Evolutionary conservation across 2,888 invertebrate genomes (phyloP), one percentile per base, ranked within the genome.

Genomic region (Ochropleura plecta): DNA sequence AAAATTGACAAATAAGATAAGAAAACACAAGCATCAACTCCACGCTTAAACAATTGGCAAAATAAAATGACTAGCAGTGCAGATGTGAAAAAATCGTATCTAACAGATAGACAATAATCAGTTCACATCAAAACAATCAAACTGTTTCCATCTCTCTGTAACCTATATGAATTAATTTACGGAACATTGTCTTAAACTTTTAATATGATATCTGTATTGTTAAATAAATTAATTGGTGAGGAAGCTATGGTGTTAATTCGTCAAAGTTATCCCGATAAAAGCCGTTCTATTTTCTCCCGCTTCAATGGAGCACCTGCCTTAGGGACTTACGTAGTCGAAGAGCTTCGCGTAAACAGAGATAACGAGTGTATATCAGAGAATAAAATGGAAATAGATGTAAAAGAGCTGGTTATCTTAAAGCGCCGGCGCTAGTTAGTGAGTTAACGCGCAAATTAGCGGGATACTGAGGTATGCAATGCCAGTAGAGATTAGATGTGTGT

Each of bases 361-460:
- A 71, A 82, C 70, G 49, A 65, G 60, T 62, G 62, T 77, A 81
- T 77, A 76, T 82, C 86, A 77, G 78, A 59, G 60, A 81, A 64
- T 76, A 62, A 76, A 71, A 82, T 82, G 85, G 78, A 82, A 82
- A 85, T 82, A 69, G 60, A 82, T 82, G 81, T 71, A 76, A 82
- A 85, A 82, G 78, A 85, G 82, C 55, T 48, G 57, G 55, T 82
- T 82, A 82, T 82, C 83, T 85, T 40, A 30, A 59, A 55, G 42
- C 67, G 18, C 48, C 65, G 30, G 70, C 59, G 62, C 55, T 76
- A 76, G 65, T 82, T 63, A 51, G 63, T 53, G 57, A 74, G 48
- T 70, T 70, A 68, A 77, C 18, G 44, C 18, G 78, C 60, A 80
- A 68, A 74, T 82, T 76, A 65, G 20, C n/a, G 68, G 42, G 57